These are phyloP conservation scores for Yponomeuta cagnagella DNA, from an alignment of 2,888 invertebrate species.

Conservation along the genomic window DNA sequence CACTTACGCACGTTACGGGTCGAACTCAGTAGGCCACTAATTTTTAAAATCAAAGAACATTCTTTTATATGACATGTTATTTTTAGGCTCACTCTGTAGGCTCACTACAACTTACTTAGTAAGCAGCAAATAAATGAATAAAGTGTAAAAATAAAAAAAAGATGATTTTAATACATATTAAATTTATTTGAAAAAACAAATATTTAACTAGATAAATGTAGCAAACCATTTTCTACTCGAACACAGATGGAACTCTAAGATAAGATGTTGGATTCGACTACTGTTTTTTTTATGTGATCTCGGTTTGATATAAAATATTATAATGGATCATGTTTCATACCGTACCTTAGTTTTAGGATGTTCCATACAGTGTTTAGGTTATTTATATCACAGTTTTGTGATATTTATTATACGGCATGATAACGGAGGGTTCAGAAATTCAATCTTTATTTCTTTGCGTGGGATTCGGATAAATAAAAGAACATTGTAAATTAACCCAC, in stretches of 20 bases:
- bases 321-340: not conserved
- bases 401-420: not conserved
- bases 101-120: too few relatives aligned
- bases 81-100: too few relatives aligned
- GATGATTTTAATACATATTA: too few relatives aligned
- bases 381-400: not conserved
- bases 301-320: not conserved
- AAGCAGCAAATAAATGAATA: too few relatives aligned
- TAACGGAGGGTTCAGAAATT: not conserved
- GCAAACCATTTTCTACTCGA: not conserved
- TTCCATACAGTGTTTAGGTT: not conserved
- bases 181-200: too few relatives aligned
- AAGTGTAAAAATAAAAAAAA: too few relatives aligned
- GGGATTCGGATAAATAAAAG: slow-evolving; percentile 1
- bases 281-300: not conserved
- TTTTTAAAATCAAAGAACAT: too few relatives aligned
- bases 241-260: not conserved
- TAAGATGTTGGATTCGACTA: not conserved
- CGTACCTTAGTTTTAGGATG: not conserved
- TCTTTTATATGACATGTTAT: too few relatives aligned
- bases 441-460: slow-evolving; percentile 19
- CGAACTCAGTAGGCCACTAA: too few relatives aligned
- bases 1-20: too few relatives aligned
- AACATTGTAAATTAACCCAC: too few relatives aligned
- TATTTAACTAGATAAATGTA: too few relatives aligned